Percentiles rank a stretch among this genome's conserved stretches.
Evolutionary conservation across 2,797 vertebrate species (phyloP).

Genomic region (Peromyscus attwateri): DNA sequence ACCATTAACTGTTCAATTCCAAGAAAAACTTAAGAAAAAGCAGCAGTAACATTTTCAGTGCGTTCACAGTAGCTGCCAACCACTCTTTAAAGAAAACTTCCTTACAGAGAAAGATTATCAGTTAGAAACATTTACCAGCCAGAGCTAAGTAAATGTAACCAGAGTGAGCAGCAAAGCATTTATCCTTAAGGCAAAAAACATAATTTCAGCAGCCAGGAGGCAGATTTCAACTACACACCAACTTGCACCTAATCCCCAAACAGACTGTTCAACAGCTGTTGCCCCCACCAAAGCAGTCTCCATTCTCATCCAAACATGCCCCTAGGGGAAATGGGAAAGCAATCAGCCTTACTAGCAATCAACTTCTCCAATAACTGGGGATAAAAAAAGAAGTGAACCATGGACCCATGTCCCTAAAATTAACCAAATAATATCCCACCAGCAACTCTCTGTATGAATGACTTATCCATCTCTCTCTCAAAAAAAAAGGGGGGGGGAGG

Average conservation of each 20-base stretch:
- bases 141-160: conserved; percentile 32
- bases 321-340: conserved; percentile 54
- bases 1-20: conserved; percentile 35
- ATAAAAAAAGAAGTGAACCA: conserved; percentile 14
- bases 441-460: conserved; percentile 31
- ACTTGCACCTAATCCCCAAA: conserved; percentile 60
- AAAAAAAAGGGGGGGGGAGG: too few relatives aligned
- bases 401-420: neutral
- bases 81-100: conserved; percentile 40
- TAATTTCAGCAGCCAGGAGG: conserved; percentile 50
- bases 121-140: conserved; percentile 50
- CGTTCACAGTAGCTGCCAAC: conserved; percentile 26
- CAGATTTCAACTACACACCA: conserved; percentile 52
- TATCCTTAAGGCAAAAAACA: conserved; percentile 44
- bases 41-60: conserved; percentile 55
- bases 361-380: neutral
- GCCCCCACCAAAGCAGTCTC: conserved; percentile 32
- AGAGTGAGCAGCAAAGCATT: conserved; percentile 5
- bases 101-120: conserved; percentile 52
- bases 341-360: conserved; percentile 47
- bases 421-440: neutral
- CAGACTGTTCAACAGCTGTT: conserved; percentile 60
- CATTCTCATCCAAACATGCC: conserved; percentile 25
- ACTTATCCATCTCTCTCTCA: neutral
- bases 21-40: conserved; percentile 55